phyloP scores from a whole-genome alignment of 2,113 vertebrate species.

The Nothoprocta perdicaria region DNA sequence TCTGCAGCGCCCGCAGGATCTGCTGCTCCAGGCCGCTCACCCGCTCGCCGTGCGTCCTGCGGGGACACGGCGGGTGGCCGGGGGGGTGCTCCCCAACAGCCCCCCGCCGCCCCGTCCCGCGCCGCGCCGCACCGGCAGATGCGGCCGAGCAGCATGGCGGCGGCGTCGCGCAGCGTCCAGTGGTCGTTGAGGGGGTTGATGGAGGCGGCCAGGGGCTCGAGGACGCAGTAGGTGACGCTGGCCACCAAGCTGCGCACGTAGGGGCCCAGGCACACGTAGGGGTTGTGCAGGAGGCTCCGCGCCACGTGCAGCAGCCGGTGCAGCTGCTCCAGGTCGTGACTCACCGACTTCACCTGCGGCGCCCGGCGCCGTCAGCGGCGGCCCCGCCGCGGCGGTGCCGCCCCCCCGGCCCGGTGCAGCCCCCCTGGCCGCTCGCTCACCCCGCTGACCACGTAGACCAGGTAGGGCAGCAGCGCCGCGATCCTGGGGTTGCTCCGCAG shows the following conservation, averaged over 20 bases:
- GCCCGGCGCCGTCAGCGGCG: background rate
- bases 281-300: conserved; percentile 90
- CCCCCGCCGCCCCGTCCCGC: too few species aligned
- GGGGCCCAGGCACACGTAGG: conserved; percentile 89
- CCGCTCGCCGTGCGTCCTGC: conserved; percentile 89
- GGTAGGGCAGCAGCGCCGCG: conserved; percentile 90
- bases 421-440: conserved; percentile 64
- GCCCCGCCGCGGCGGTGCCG: too few species aligned
- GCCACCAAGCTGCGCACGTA: conserved; percentile 90
- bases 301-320: conserved; percentile 91
- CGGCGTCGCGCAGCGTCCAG: conserved; percentile 92
- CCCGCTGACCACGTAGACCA: conserved; percentile 94
- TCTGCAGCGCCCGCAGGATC: conserved; percentile 91
- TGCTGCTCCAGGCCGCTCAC: conserved; percentile 91
- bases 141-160: conserved; percentile 90
- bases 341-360: conserved; percentile 90
- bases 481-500: conserved; percentile 94
- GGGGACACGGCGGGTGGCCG: background rate
- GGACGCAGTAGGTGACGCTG: conserved; percentile 93
- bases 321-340: conserved; percentile 91
- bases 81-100: too few species aligned
- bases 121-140: conserved; percentile 84
- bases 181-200: conserved; percentile 97
- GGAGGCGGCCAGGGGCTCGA: conserved; percentile 92
- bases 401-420: too few species aligned